Base-by-base conservation (phyloP, 2,888 invertebrate genomes). In the Leptinotarsa peninsularis region DNA sequence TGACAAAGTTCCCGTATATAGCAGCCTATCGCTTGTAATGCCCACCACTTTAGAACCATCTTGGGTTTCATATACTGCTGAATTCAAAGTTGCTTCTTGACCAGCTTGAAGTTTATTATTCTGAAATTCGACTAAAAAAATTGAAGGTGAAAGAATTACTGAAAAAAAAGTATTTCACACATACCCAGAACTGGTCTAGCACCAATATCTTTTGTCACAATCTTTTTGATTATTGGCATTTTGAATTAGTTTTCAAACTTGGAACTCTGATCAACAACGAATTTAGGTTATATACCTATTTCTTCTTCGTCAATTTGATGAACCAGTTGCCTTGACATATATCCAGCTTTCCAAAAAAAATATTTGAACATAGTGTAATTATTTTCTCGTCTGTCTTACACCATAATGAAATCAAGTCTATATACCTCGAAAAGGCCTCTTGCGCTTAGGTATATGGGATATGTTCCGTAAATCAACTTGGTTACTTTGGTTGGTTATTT, bases 61-160 rank as follows among this genome's bases (percentile, higher is more conserved):
- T 27, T 63, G 71, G 73, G 81, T 77, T 77, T 80, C 80, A 67
- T 81, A 85, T 5, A 84, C 58, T 49, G 74, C 74, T 13, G 83
- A 82, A 21, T 81, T 71, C n/a, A 86, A 77, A 49, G 83, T 78
- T 5, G 78, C 71, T 73, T 81, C 81, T 70, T 83, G 75, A 2
- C 81, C 81, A 66, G 80, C 73, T 67, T 82, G 75, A 58, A 85
- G 66, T 69, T 81, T 79, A 4, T 84, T 83, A 82, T 86, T 86
- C 81, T 85, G 82, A 74, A 86, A 85, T 67, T 83, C 79, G 54
- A 85, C 86, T 86, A 67, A 52, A 83, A 83, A 60, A 49, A 14
- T 49, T 21, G 54, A 67, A 13, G 2, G 60, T 27, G 49, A 4
- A 54, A 66, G 1, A 27, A 33, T 14, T 68, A 33, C 18, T 50